Percentiles rank a stretch among this genome's conserved stretches.
These are phyloP conservation scores for Tragelaphus strepsiceros DNA, from an alignment of 2,113 vertebrate species.

Conservation along the genomic window DNA sequence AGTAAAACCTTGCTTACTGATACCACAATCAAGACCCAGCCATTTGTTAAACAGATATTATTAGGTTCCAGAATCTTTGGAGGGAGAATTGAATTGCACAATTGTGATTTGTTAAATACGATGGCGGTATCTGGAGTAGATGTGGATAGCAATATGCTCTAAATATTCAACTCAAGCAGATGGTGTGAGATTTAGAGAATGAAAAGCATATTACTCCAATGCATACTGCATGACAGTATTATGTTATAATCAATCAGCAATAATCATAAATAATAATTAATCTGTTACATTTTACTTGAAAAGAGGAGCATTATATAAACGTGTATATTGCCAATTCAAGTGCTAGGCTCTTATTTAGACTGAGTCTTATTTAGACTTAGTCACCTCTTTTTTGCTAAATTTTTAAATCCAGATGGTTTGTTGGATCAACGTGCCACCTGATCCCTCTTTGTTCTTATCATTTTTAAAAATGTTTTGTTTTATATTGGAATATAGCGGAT, in stretches of 20 bases:
- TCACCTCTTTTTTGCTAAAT: background rate
- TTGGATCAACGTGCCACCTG: background rate
- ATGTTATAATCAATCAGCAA: background rate
- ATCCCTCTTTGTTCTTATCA: background rate
- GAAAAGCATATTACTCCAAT: background rate
- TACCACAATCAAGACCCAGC: background rate
- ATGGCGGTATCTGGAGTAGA: background rate
- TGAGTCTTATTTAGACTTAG: background rate
- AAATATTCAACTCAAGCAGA: slow-evolving; percentile 11
- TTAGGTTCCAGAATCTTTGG: background rate
- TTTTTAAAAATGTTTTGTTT: background rate
- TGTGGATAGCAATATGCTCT: background rate
- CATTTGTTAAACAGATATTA: background rate
- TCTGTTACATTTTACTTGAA: background rate
- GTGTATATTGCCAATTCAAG: background rate
- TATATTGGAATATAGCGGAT: background rate
- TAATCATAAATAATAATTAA: background rate
- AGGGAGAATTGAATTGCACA: background rate
- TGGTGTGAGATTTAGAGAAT: background rate
- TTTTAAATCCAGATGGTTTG: background rate
- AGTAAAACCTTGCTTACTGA: background rate
- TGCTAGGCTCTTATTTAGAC: background rate
- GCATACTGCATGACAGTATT: background rate
- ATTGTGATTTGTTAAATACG: background rate
- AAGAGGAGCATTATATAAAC: background rate